These are phyloP conservation scores for Thunnus albacares DNA, from an alignment of 2,797 vertebrate genomes.

Conservation along the genomic window DNA sequence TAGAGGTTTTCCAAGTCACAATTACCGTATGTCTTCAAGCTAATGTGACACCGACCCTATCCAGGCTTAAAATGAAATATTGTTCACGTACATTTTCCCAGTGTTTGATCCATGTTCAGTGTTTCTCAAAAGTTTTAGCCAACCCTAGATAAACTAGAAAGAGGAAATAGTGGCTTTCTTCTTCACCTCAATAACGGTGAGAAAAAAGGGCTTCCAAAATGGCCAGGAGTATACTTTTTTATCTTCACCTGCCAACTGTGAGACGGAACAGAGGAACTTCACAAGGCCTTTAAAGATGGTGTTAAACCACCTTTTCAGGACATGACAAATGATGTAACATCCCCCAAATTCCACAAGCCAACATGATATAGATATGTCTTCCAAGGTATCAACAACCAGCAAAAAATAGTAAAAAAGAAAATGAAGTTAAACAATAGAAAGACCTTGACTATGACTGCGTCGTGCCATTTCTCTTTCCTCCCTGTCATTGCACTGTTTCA, in stretches of 20 bases:
- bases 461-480: conserved; percentile 36
- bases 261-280: conserved; percentile 61
- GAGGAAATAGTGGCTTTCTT: conserved; percentile 51
- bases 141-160: conserved; percentile 60
- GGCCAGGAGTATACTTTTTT: conserved; percentile 50
- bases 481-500: conserved; percentile 49
- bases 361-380: conserved; percentile 32
- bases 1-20: conserved; percentile 20
- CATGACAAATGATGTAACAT: conserved; percentile 66
- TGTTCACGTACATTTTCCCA: conserved; percentile 49
- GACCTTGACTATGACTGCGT: conserved; percentile 36
- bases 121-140: conserved; percentile 33
- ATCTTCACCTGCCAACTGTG: conserved; percentile 68
- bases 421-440: conserved; percentile 65
- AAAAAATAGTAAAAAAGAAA: conserved; percentile 54
- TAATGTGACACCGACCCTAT: conserved; percentile 43
- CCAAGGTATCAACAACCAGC: conserved; percentile 32
- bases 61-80: conserved; percentile 44
- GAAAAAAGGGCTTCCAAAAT: conserved; percentile 51
- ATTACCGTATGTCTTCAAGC: conserved; percentile 31
- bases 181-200: conserved; percentile 50
- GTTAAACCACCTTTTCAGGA: conserved; percentile 65
- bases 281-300: conserved; percentile 67
- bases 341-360: conserved; percentile 44
- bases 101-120: conserved; percentile 64